Percentiles rank a stretch among this genome's conserved stretches.
Evolutionary conservation across 2,113 vertebrate genomes (phyloP).

Genomic region (Heterocephalus glaber): DNA sequence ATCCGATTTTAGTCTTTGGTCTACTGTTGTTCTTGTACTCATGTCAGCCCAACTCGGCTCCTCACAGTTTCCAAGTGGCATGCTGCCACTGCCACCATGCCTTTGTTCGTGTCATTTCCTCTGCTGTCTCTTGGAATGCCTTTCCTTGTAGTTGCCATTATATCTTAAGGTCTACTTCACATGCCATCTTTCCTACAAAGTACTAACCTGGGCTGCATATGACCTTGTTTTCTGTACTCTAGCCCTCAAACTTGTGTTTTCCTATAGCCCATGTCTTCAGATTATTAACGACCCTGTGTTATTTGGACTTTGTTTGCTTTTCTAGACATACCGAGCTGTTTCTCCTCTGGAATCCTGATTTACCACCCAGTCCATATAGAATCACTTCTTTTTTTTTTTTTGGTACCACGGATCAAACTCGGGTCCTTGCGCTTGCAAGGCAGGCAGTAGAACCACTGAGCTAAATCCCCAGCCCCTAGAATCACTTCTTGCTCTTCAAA

Average conservation of each 20-base stretch:
- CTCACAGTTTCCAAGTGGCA: neutral
- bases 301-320: constrained; percentile 53
- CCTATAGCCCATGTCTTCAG: neutral
- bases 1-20: neutral
- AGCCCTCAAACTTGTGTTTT: neutral
- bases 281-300: neutral
- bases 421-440: too few species aligned
- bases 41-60: neutral
- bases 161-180: neutral
- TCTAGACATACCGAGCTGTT: neutral
- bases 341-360: neutral
- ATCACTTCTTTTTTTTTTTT: constrained; percentile 64
- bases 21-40: neutral
- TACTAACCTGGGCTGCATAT: neutral
- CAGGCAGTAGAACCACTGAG: too few species aligned
- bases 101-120: neutral
- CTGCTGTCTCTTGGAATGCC: neutral
- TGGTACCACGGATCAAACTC: too few species aligned
- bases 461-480: too few species aligned
- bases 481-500: constrained; percentile 59
- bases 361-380: neutral
- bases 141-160: neutral
- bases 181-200: neutral
- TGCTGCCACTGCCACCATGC: neutral
- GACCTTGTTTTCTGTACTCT: neutral